A percentile compares a stretch with the other conserved stretches of the same genome.
Evolutionary conservation across 2,888 invertebrate species (phyloP).

Genomic region (Drosophila macrospina): DNA sequence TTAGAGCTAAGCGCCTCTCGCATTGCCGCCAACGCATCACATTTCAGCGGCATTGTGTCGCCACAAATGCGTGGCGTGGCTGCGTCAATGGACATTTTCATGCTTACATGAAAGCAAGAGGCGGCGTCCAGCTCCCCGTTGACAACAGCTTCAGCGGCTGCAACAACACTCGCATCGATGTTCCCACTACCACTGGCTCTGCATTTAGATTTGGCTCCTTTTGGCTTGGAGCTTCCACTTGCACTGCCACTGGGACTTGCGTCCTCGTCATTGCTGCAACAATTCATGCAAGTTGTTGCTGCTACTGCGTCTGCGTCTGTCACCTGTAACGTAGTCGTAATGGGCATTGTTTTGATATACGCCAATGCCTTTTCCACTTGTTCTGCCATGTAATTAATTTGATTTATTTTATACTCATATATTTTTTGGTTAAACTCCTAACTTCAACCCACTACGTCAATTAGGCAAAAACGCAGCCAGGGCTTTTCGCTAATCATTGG

Average conservation of each 20-base stretch:
- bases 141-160: conserved; percentile 59
- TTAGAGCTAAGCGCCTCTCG: conserved; percentile 57
- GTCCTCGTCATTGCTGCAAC: conserved; percentile 44
- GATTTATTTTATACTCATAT: conserved; percentile 23
- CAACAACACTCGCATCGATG: conserved; percentile 49
- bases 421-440: conserved; percentile 28
- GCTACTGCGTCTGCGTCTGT: conserved; percentile 23
- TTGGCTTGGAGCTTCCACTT: conserved; percentile 32
- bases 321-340: conserved; percentile 40
- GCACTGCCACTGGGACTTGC: conserved; percentile 28
- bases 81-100: conserved; percentile 72
- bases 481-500: conserved; percentile 63
- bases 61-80: conserved; percentile 61
- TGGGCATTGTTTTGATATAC: conserved; percentile 59
- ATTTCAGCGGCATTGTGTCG: conserved; percentile 60
- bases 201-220: conserved; percentile 37
- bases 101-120: conserved; percentile 74
- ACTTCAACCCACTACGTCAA: conserved; percentile 37
- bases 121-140: conserved; percentile 69
- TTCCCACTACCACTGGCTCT: conserved; percentile 4
- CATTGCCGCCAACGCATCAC: conserved; percentile 62
- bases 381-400: conserved; percentile 57
- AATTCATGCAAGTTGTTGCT: conserved; percentile 36
- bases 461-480: conserved; percentile 45
- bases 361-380: conserved; percentile 64